Base-by-base conservation (phyloP, 2,113 vertebrate species). In the Tauraco erythrolophus region DNA sequence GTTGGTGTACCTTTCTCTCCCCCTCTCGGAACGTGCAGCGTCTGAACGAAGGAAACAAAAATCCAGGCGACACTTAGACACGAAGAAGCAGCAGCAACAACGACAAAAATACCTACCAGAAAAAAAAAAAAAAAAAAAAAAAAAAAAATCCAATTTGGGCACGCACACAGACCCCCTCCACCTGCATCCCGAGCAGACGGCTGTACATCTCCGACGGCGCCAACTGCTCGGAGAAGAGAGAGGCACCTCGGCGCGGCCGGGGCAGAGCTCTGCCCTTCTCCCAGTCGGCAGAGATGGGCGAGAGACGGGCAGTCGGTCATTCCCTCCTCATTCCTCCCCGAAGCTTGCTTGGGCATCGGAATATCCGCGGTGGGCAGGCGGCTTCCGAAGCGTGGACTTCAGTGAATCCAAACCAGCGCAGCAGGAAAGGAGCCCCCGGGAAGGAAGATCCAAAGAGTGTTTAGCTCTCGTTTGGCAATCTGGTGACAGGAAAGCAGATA, bases 1-100 rank as follows among this genome's bases (percentile, higher is more conserved):
- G 96, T 94, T 92, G 97, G 96, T 89, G 95, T 80, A 96, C 95
- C 96, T 96, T 97, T 90, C 88, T 97, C 96, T 97, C 97, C 94
- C 94, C 96, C 87, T 94, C 96, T 95, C 88, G 64, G 92, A 79
- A 82, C 68, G 72, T 56, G 97, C 96, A 72, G 96, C 78, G 84
- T 94, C 74, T 94, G 97, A 94, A 76, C 68, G 25, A 83, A 94
- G 92, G 96, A 78, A 88, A 82, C 88, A 60, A 82, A 87, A 84
- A 70, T 31, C 89, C 80, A 30, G 97, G 93, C n/a, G 91, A 88
- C 69, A 79, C 91, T 93, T 71, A 74, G 94, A 93, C 94, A 79
- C 12, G 95, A 94, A 85, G 96, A 78, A 91, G 92, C 86, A 74
- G 95, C 95, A 56, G 85, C 91, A 93, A 51, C 48, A 69, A 66